Percentiles rank a stretch among this genome's conserved stretches.
These are phyloP conservation scores for Pammene aurita DNA, from an alignment of 2,888 invertebrate genomes.

Conservation along the genomic window DNA sequence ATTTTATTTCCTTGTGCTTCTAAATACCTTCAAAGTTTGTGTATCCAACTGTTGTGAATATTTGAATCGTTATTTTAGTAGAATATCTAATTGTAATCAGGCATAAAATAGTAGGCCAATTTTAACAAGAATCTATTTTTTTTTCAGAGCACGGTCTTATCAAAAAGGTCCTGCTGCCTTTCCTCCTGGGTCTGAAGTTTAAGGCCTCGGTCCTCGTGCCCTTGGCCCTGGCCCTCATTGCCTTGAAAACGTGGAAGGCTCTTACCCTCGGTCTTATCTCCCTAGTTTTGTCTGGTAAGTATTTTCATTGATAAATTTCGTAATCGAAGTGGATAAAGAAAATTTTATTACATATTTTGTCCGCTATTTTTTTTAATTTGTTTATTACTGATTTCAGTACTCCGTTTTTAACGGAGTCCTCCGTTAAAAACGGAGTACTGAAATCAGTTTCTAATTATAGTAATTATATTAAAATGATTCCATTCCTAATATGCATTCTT, in stretches of 20 bases:
- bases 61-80: no score
- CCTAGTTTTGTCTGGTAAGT: conserved; percentile 89
- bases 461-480: no score
- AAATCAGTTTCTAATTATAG: no score
- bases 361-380: no score
- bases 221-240: conserved; percentile 90
- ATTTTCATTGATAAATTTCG: neutral
- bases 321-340: neutral
- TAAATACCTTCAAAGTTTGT: neutral
- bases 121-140: neutral
- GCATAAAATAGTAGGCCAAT: no score
- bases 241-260: conserved; percentile 95
- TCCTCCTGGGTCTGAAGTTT: conserved; percentile 93
- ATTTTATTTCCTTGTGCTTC: neutral
- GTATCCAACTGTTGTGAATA: no score
- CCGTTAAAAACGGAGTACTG: no score
- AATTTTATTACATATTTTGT: no score
- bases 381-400: no score
- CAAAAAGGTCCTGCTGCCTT: conserved; percentile 92
- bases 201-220: conserved; percentile 93
- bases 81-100: no score
- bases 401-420: no score
- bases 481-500: no score
- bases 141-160: conserved; percentile 90
- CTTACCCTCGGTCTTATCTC: conserved; percentile 92